Conservation (phyloP, 2,888 invertebrate genomes). For the Drosophila longiperda region DNA sequence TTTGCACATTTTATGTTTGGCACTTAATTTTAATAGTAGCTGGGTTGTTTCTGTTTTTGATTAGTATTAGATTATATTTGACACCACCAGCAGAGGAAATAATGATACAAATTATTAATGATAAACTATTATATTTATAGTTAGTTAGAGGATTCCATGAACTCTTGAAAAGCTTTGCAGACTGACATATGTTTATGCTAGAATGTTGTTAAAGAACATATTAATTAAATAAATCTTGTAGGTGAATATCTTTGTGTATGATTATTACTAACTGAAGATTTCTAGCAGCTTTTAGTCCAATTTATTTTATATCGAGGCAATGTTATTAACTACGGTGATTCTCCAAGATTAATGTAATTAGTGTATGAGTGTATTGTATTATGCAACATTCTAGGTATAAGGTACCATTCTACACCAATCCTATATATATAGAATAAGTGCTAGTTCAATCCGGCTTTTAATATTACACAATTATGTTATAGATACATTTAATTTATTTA, state of each 20-base stretch:
- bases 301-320: background rate
- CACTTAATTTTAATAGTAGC: background rate
- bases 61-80: background rate
- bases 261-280: background rate
- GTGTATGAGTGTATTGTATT: too few relatives aligned
- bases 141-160: background rate
- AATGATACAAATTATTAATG: background rate
- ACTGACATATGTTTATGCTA: background rate
- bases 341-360: too few relatives aligned
- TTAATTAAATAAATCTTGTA: background rate
- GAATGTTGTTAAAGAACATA: background rate
- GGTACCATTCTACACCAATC: too few relatives aligned
- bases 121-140: background rate
- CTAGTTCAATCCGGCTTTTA: background rate
- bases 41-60: background rate
- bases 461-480: background rate
- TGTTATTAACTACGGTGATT: too few relatives aligned
- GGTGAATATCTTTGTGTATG: background rate
- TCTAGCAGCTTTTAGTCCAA: background rate
- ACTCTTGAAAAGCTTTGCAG: background rate
- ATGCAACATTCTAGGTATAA: too few relatives aligned
- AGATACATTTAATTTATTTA: background rate
- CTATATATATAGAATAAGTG: background rate
- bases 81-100: background rate
- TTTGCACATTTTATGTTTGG: background rate